Conservation (phyloP, 2,797 vertebrate genomes). For the Enteromius radiatus region DNA sequence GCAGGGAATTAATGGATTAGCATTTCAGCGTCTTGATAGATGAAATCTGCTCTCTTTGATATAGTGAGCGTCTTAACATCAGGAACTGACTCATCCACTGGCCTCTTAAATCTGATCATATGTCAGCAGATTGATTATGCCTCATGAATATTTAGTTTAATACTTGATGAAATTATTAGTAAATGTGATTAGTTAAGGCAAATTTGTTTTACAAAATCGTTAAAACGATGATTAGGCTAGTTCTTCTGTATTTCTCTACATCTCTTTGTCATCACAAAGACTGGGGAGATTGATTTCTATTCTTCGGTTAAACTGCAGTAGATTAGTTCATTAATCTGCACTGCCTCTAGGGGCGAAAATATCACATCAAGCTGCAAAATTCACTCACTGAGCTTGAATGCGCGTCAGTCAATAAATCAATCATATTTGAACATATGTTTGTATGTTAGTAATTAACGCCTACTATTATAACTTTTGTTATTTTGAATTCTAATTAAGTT, state of each 20-base stretch:
- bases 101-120: constrained; percentile 9
- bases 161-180: neutral
- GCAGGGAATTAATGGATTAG: constrained; percentile 94
- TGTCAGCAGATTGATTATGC: neutral
- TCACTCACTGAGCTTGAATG: neutral
- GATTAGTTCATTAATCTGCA: neutral
- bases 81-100: neutral
- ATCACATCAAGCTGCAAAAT: neutral
- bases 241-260: neutral
- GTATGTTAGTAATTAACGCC: neutral
- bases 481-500: neutral
- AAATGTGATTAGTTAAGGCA: neutral
- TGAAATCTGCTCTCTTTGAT: constrained; percentile 76
- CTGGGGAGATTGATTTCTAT: too few species aligned
- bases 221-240: neutral
- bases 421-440: neutral
- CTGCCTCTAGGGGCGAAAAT: constrained; percentile 6
- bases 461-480: neutral
- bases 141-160: constrained; percentile 25
- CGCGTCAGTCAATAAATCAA: neutral
- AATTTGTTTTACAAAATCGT: neutral
- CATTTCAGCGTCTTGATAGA: constrained; percentile 87
- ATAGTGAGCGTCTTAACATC: constrained; percentile 35
- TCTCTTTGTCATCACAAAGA: neutral
- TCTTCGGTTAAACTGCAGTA: neutral